Base-by-base conservation (phyloP, 2,113 vertebrate species). In the Clinocottus analis region DNA sequence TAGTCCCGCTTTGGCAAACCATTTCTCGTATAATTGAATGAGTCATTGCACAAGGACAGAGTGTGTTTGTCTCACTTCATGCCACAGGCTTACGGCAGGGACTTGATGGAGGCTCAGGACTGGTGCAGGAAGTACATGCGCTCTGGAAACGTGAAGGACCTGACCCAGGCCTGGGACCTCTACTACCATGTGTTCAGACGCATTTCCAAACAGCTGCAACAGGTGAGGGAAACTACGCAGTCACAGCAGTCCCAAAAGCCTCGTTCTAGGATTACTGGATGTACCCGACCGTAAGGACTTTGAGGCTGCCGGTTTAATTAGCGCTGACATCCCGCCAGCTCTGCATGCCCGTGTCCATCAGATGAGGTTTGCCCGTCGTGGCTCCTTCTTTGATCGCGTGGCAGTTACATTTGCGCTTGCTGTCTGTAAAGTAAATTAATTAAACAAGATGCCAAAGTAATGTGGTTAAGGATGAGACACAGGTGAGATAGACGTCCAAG, bases 91-190 rank as follows among this genome's bases (percentile, higher is more conserved):
- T 99, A 99, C 2, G 98, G 98, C 56, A 94, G 98, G 87, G 98
- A 99, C 84, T 89, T 99, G 63, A 99, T 99, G 98, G 98, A 99
- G 94, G 98, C 98, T 45, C 98, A 99, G 59, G 98, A 99, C 62
- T 99, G 98, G 98, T 99, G 98, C 90, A 93, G 98, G 85, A 99
- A 99, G 86, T 99, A 99, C 90, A 99, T 99, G 97, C 97, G 98
- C 41, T 99, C 98, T 0, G 98, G 98, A 51, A 99, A 99, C 0
- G 97, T 99, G 51, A 99, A 99, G 91, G 98, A 99, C 90, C 94
- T 99, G 72, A 99, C 98, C 0, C 98, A 99, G 84, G 98, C 98
- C 68, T 99, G 98, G 98, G 98, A 99, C 79, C 97, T 99, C 65
- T 99, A 99, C 85, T 99, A 99, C 65, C 98, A 99, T 0, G 98